Evolutionary conservation across 2,113 vertebrate species (phyloP), one percentile per base, ranked within the genome.

Genomic region (Mesoclemmys tuberculata): DNA sequence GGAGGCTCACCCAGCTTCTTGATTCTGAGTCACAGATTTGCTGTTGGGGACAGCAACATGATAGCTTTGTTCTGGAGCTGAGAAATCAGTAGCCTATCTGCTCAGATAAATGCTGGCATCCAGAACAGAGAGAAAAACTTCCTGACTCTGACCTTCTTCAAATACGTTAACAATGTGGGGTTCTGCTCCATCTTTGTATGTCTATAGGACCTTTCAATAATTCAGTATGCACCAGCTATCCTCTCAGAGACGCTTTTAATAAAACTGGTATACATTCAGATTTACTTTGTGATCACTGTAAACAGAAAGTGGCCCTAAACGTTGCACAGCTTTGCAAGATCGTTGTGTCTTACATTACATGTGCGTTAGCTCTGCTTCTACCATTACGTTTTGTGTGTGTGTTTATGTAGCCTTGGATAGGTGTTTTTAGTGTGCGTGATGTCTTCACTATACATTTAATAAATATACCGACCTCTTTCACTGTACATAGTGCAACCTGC

Each of bases 261-360:
- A 85, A 27, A 55, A 68, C 48, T 41, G 61, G 55, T 85, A 87
- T 85, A 56, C 52, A 38, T 0, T 0, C 2, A 84, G 78, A 56
- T 12, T 81, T 61, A 14, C 49, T 1, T 0, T 78, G 27, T 0
- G 1, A 49, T 91, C 31, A 19, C 61, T 49, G n/a, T 35, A 77
- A 93, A 26, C 18, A 75, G 64, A 0, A 1, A 58, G 41, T 51
- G 79, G 29, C 78, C 44, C 48, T 52, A 56, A 75, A n/a, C 55
- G 79, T 84, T n/a, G 61, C n/a, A 31, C 61, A 75, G 38, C 24
- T 75, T 22, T 75, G 38, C 22, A 44, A 41, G 38, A 44, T 75
- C 11, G 38, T 10, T 75, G 41, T 22, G 8, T 24, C 71, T 26
- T 5, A 44, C 38, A 26, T 75, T 75, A 44, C 41, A 41, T 26